phyloP scores from a whole-genome alignment of 2,113 vertebrate species.

The Cynopterus brachyotis region DNA sequence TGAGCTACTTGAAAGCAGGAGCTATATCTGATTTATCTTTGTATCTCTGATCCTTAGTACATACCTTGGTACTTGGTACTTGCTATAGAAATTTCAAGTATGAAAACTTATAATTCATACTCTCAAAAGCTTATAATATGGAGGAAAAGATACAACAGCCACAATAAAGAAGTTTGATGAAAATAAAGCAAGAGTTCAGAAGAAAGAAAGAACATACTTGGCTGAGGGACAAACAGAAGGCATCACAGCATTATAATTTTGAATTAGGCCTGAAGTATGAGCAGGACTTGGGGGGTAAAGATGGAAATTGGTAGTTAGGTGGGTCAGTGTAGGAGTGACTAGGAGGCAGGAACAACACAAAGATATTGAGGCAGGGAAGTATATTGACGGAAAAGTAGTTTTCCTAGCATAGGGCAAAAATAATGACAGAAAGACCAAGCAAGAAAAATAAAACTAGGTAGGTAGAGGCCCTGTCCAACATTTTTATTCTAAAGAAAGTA shows the following conservation, averaged over 20 bases:
- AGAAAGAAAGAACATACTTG: slow-evolving; percentile 12
- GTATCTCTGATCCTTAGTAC: background rate
- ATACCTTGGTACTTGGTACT: background rate
- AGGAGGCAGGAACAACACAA: background rate
- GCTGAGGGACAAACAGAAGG: background rate
- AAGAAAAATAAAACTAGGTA: background rate
- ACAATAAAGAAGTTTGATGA: background rate
- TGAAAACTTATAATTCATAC: background rate
- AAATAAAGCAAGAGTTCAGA: slow-evolving; percentile 6
- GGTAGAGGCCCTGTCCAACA: background rate
- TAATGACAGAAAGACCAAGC: background rate
- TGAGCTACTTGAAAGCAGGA: background rate
- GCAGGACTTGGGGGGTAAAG: background rate
- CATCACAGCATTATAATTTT: background rate
- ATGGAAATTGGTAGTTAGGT: background rate
- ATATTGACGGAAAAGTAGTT: background rate
- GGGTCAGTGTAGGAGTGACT: background rate
- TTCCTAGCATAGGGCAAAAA: slow-evolving; percentile 2
- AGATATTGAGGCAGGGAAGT: background rate
- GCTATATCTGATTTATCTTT: slow-evolving; percentile 37
- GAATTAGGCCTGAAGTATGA: background rate
- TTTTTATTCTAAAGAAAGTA: slow-evolving; percentile 13
- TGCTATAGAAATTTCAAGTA: background rate
- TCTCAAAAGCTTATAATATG: background rate
- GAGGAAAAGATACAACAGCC: background rate